phyloP scores from a whole-genome alignment of 2,113 vertebrate genomes.

The Nasalis larvatus region DNA sequence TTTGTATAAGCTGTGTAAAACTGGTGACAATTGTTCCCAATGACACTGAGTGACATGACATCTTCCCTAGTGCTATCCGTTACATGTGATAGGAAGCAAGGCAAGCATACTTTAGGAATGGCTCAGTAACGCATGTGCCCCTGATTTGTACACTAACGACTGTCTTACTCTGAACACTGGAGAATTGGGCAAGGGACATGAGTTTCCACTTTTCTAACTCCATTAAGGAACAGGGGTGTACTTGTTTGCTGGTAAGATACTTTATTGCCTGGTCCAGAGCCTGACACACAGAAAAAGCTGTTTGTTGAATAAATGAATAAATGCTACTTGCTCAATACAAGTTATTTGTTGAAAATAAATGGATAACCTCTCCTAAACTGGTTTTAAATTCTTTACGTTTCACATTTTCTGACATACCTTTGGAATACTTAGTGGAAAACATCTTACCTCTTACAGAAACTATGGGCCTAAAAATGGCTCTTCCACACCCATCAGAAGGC shows the following conservation, averaged over 20 bases:
- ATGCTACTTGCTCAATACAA: neutral
- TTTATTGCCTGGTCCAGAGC: neutral
- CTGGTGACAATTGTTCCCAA: neutral
- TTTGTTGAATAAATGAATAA: slow-evolving; percentile 33
- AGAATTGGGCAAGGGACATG: neutral
- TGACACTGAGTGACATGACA: neutral
- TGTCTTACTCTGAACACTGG: neutral
- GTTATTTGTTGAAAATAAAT: slow-evolving; percentile 26
- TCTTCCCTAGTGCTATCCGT: neutral
- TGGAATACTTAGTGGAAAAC: neutral
- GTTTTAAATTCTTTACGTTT: slow-evolving; percentile 2
- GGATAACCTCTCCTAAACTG: neutral
- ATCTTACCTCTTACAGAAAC: slow-evolving; percentile 32
- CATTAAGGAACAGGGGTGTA: neutral
- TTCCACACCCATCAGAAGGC: neutral
- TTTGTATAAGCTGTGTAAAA: neutral
- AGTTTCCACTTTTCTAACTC: neutral
- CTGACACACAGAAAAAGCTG: neutral
- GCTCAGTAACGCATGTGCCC: neutral
- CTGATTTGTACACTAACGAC: neutral
- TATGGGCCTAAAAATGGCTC: slow-evolving; percentile 27
- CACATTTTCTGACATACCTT: slow-evolving; percentile 31
- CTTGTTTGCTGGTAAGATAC: neutral
- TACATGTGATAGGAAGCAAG: neutral
- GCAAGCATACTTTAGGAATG: neutral